Base-by-base conservation (phyloP, 2,797 vertebrate species). In the Apodemus agrarius region DNA sequence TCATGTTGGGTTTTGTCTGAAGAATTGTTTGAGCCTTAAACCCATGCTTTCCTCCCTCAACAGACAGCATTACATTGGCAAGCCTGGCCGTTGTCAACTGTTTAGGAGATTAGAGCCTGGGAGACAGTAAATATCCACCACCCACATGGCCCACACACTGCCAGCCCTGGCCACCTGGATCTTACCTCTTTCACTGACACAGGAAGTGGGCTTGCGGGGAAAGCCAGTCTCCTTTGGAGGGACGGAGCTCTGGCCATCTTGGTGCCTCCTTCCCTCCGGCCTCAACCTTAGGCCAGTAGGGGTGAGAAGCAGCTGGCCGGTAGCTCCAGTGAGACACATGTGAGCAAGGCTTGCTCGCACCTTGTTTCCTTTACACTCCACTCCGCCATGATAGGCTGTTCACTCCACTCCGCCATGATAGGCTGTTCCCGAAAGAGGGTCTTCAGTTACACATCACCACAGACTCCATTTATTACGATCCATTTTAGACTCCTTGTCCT, bases 401-500 rank as follows among this genome's bases (percentile, higher is more conserved):
- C 37, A 46, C 37, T 13, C 88, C 1, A 22, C 93, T 46, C 74
- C 57, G 69, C 75, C 10, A 8, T 80, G 63, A 65, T 79, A 76
- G 78, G 19, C 74, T 89, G 29, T 40, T 12, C 37, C n/a, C 74
- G 79, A 46, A 80, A 84, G 31, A 43, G 21, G 49, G 29, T 9
- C 43, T 65, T 67, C 46, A 74, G 16, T 31, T 65, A 10, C 43
- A 3, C 19, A 57, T 89, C 31, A 46, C 57, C 83, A 40, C 91
- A 54, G 63, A 89, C 31, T 80, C 43, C 88, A 3, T 52, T 86
- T 57, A 24, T 88, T 31, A 67, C 83, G 90, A 80, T 94, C 43
- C 80, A n/a, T 63, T 95, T 91, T 46, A 76, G 87, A 93, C 21
- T 93, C 40, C 75, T 95, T 17, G 52, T 94, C 37, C 22, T 96